Conservation (phyloP, 1,140 invertebrate species). For the Cecropterus lyciades region DNA sequence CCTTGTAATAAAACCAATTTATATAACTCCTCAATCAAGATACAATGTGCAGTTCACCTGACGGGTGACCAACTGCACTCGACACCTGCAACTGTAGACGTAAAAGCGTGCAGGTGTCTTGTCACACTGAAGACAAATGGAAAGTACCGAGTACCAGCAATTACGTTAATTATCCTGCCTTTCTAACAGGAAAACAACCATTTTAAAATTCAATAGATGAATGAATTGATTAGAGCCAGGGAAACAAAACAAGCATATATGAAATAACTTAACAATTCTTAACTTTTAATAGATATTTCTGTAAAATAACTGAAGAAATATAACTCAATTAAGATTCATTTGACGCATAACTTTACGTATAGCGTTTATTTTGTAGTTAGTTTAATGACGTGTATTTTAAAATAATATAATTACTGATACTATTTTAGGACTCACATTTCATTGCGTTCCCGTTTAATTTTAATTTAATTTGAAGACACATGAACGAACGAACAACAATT, state of each 20-base stretch:
- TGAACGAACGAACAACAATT: conserved; percentile 18
- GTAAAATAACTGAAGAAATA: too few relatives aligned
- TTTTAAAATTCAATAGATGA: too few relatives aligned
- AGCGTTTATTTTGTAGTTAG: background rate
- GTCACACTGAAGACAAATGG: background rate
- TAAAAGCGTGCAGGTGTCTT: conserved; percentile 18
- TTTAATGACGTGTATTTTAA: background rate
- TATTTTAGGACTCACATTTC: background rate
- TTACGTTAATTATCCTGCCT: background rate
- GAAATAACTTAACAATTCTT: too few relatives aligned
- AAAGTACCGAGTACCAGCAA: background rate
- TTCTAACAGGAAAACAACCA: background rate
- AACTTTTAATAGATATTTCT: too few relatives aligned
- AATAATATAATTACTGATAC: background rate
- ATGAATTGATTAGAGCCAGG: background rate
- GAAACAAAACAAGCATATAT: too few relatives aligned
- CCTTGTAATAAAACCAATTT: conserved; percentile 16
- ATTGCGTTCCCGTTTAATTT: background rate
- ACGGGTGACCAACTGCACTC: conserved; percentile 3
- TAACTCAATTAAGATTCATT: too few relatives aligned
- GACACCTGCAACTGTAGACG: conserved; percentile 20
- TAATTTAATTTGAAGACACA: conserved; percentile 15
- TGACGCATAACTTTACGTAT: too few relatives aligned
- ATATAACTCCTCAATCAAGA: conserved; percentile 3
- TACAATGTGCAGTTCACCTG: conserved; percentile 13